These are phyloP conservation scores for Procambarus virginalis DNA, from an alignment of 1,140 invertebrate species.

Conservation along the genomic window DNA sequence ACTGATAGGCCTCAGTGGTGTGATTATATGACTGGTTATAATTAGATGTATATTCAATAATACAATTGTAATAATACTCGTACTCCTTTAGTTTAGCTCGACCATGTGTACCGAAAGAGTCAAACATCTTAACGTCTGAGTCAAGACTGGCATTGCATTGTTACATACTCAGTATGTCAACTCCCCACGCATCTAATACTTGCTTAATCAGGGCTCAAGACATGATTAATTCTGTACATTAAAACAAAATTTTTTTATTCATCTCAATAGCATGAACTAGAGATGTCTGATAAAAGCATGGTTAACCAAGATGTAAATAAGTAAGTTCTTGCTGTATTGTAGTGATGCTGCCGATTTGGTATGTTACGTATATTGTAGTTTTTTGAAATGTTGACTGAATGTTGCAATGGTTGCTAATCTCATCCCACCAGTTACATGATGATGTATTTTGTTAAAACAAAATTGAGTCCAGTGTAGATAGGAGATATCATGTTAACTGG, in stretches of 20 bases:
- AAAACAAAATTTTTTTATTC: neutral
- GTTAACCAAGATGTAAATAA: neutral
- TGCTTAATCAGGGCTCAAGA: neutral
- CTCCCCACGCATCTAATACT: neutral
- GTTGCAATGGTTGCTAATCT: neutral
- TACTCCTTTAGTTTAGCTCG: neutral
- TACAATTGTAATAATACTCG: neutral
- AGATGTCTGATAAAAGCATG: neutral
- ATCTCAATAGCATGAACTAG: neutral
- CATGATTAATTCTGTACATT: neutral
- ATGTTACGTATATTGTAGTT: neutral
- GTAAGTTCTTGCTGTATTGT: neutral
- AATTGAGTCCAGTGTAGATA: neutral
- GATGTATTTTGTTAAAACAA: neutral
- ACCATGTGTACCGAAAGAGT: too few species aligned
- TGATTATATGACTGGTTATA: too few species aligned
- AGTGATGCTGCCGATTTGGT: neutral
- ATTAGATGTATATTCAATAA: too few species aligned
- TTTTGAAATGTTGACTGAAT: neutral
- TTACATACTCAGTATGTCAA: neutral
- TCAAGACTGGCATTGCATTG: neutral
- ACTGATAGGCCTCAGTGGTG: neutral
- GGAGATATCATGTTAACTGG: neutral
- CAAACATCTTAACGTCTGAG: too few species aligned
- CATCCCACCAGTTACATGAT: slow-evolving; percentile 6